phyloP scores from a whole-genome alignment of 2,888 invertebrate genomes.

The Trissonchulus sp. region DNA sequence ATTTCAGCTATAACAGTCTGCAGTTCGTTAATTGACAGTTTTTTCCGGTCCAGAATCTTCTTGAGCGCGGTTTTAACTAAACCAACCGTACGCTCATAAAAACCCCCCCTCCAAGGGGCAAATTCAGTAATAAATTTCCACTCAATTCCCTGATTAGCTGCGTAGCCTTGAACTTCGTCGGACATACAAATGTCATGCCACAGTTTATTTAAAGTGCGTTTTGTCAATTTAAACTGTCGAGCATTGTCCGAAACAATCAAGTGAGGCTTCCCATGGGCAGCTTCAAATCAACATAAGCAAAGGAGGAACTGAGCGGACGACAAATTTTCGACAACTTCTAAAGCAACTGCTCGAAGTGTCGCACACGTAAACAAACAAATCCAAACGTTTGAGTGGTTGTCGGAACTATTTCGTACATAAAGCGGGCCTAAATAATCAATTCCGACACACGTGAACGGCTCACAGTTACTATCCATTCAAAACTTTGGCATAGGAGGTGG shows the following conservation, averaged over 20 bases:
- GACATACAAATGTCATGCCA: not conserved
- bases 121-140: constrained; percentile 52
- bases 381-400: constrained; percentile 44
- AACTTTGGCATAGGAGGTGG: constrained; percentile 10
- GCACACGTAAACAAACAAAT: constrained; percentile 53
- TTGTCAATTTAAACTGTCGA: constrained; percentile 49
- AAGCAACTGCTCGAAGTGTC: constrained; percentile 49
- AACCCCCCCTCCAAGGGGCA: constrained; percentile 56
- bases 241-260: constrained; percentile 53
- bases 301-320: constrained; percentile 46
- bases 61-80: constrained; percentile 45
- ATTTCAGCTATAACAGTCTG: constrained; percentile 3
- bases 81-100: constrained; percentile 54
- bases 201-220: not conserved
- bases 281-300: constrained; percentile 47
- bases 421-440: constrained; percentile 52
- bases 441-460: constrained; percentile 21
- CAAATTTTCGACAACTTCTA: constrained; percentile 50
- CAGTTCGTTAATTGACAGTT: not conserved
- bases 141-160: constrained; percentile 34
- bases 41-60: not conserved
- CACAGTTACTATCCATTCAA: not conserved
- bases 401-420: constrained; percentile 37
- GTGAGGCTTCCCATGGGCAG: constrained; percentile 45
- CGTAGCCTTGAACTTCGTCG: not conserved